Conservation (phyloP, 2,113 vertebrate genomes). For the Oncorhynchus kisutch region DNA sequence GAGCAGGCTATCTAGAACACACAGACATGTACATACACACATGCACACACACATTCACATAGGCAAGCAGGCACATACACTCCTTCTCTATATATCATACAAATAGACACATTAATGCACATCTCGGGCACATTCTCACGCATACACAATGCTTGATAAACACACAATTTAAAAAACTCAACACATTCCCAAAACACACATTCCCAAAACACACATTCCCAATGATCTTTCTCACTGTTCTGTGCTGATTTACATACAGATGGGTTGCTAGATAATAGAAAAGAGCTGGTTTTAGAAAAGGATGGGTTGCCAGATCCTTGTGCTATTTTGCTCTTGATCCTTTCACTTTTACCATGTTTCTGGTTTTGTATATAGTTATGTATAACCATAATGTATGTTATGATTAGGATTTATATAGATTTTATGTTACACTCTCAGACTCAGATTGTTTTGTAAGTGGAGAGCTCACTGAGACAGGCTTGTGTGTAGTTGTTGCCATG, state of each 20-base stretch:
- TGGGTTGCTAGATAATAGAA: background rate
- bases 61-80: background rate
- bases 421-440: slow-evolving; percentile 1
- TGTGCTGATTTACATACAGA: background rate
- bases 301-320: background rate
- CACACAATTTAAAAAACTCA: background rate
- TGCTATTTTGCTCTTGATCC: background rate
- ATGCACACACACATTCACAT: background rate
- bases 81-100: background rate
- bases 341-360: background rate
- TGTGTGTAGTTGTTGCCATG: background rate
- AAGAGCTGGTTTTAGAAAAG: background rate
- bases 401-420: background rate
- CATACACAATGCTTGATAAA: background rate
- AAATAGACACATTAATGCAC: too few species aligned
- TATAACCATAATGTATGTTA: background rate
- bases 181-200: too few species aligned
- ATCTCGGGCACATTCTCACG: too few species aligned
- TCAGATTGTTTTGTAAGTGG: background rate
- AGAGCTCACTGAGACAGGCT: background rate
- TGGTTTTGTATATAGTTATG: background rate
- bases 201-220: too few species aligned
- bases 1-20: slow-evolving; percentile 83
- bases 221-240: background rate
- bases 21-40: background rate